Evolutionary conservation across 2,113 vertebrate genomes (phyloP).

Genomic region (Tangachromis dhanisi): DNA sequence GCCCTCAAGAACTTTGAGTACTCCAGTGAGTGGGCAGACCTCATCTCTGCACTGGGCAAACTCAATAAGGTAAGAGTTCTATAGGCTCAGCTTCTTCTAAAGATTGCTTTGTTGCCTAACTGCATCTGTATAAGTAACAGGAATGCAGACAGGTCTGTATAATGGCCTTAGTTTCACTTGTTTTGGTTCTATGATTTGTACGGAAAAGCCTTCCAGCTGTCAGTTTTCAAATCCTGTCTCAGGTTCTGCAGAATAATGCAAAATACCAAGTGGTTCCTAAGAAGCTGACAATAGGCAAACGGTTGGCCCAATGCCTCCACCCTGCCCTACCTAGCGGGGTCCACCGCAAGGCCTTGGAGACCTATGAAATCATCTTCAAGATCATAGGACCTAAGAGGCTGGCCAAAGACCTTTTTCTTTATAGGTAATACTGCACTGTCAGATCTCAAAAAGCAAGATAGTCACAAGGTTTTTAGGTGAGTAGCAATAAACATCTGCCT

Average conservation of each 20-base stretch:
- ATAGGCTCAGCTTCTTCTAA: background rate
- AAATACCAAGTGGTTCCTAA: constrained; percentile 98
- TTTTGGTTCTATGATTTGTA: background rate
- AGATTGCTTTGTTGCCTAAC: background rate
- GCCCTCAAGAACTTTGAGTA: constrained; percentile 99
- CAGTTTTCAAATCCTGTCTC: background rate
- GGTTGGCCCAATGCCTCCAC: constrained; percentile 96
- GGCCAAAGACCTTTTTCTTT: constrained; percentile 98
- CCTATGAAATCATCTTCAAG: constrained; percentile 98
- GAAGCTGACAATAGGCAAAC: constrained; percentile 95
- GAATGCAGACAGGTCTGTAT: background rate
- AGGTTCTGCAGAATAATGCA: constrained; percentile 97
- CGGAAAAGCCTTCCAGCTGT: background rate
- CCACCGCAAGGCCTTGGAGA: constrained; percentile 97
- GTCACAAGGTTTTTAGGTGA: background rate
- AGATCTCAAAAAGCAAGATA: background rate
- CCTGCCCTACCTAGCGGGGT: constrained; percentile 95
- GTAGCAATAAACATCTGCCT: background rate
- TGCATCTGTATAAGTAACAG: background rate
- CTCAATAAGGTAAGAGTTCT: constrained; percentile 86
- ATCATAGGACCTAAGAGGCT: constrained; percentile 98
- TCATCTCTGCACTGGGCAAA: constrained; percentile 97
- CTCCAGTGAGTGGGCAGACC: constrained; percentile 98
- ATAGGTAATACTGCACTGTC: constrained; percentile 76
- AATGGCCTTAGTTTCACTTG: background rate